These are phyloP conservation scores for Scaptomyza pallida DNA, from an alignment of 1,140 invertebrate species.

Conservation along the genomic window DNA sequence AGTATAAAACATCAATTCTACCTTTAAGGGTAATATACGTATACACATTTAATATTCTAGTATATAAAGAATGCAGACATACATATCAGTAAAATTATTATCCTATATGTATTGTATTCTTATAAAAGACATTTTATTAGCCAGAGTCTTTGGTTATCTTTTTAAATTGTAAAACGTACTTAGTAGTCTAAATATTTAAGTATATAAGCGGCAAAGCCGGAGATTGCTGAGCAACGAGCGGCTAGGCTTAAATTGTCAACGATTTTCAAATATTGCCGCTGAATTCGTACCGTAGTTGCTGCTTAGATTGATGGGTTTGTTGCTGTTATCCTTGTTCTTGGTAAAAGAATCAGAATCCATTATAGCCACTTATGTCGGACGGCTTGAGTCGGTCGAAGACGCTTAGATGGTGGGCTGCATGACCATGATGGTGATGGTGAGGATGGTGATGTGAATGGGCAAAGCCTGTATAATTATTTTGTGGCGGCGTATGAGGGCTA, in stretches of 20 bases:
- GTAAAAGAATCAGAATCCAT: conserved; percentile 73
- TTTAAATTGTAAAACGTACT: conserved; percentile 55
- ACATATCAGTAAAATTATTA: conserved; percentile 21
- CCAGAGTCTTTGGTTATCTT: conserved; percentile 79
- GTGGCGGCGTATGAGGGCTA: conserved; percentile 50
- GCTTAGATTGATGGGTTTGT: neutral
- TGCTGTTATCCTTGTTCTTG: neutral
- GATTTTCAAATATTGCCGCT: conserved; percentile 21
- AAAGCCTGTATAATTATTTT: conserved; percentile 56
- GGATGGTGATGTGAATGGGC: conserved; percentile 40
- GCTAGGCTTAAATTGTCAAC: neutral
- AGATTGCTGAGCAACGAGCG: conserved; percentile 55
- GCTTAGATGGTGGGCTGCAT: conserved; percentile 68
- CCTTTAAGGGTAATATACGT: neutral
- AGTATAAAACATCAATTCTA: too few relatives aligned
- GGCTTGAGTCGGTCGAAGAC: conserved; percentile 82
- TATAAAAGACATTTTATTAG: conserved; percentile 65
- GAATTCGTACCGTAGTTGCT: conserved; percentile 26
- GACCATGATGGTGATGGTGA: conserved; percentile 43
- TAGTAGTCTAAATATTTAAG: conserved; percentile 24
- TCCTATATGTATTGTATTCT: conserved; percentile 19
- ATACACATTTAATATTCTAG: neutral
- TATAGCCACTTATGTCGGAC: conserved; percentile 75
- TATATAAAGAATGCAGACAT: neutral
- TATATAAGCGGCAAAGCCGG: conserved; percentile 58